Conservation (phyloP, 2,113 vertebrate genomes). For the Gymnocephalus cernua region DNA sequence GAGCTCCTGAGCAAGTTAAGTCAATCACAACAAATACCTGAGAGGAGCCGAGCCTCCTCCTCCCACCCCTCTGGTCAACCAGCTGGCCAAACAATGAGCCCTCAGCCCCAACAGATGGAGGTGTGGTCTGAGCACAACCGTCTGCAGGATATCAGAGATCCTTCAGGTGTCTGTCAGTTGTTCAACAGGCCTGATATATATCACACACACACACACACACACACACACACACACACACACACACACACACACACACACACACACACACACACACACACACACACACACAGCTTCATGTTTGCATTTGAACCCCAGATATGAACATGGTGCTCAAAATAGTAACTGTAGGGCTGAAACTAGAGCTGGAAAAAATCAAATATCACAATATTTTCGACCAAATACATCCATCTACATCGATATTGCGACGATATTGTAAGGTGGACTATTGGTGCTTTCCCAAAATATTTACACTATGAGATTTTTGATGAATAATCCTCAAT, state of each 20-base stretch:
- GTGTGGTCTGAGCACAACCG: slow-evolving; percentile 34
- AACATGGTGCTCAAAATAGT: not conserved
- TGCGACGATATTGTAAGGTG: too few relatives aligned
- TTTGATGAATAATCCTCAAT: too few relatives aligned
- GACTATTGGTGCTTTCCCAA: too few relatives aligned
- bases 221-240: too few relatives aligned
- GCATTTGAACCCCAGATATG: not conserved
- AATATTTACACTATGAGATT: too few relatives aligned
- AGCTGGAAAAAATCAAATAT: too few relatives aligned
- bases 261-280: too few relatives aligned
- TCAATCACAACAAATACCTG: not conserved
- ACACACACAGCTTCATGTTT: not conserved
- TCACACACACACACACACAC: not conserved
- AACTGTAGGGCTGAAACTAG: not conserved
- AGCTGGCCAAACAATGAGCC: not conserved
- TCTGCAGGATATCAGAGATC: slow-evolving; percentile 41
- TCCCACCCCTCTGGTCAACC: not conserved
- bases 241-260: too few relatives aligned
- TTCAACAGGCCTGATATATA: not conserved
- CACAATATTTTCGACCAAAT: too few relatives aligned
- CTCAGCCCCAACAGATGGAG: slow-evolving; percentile 15
- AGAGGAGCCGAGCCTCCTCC: not conserved
- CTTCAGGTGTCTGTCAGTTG: slow-evolving; percentile 31
- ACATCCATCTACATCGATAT: too few relatives aligned
- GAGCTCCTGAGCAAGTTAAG: not conserved